These are phyloP conservation scores for Macrochelys suwanniensis DNA, from an alignment of 2,797 vertebrate genomes.

Conservation along the genomic window DNA sequence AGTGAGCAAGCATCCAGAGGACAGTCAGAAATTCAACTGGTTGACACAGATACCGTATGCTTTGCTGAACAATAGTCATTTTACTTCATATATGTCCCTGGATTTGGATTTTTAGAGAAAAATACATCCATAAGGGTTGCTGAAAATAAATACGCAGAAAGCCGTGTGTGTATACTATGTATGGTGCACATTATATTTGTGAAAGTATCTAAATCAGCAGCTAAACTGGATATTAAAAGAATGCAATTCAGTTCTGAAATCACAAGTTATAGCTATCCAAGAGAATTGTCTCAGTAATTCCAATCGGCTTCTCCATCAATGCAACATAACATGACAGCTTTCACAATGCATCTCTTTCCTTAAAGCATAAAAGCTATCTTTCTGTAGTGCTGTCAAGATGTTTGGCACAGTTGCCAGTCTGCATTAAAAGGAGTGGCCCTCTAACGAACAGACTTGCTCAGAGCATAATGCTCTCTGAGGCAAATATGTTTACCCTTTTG, in stretches of 20 bases:
- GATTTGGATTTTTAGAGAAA: not conserved
- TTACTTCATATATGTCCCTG: not conserved
- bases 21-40: constrained; percentile 9
- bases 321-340: constrained; percentile 73
- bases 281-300: constrained; percentile 55
- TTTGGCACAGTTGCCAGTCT: constrained; percentile 68
- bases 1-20: not conserved
- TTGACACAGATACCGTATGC: not conserved
- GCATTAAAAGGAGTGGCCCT: constrained; percentile 65
- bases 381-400: constrained; percentile 63
- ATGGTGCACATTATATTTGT: not conserved
- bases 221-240: not conserved
- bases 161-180: not conserved
- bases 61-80: not conserved
- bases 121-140: not conserved
- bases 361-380: not conserved
- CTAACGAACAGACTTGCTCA: constrained; percentile 44
- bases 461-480: constrained; percentile 24
- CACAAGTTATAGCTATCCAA: not conserved
- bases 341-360: constrained; percentile 70
- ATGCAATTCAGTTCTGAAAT: constrained; percentile 17
- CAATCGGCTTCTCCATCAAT: constrained; percentile 41
- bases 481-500: constrained; percentile 3
- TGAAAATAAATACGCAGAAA: not conserved
- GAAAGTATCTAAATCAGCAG: not conserved